Base-by-base conservation (phyloP, 2,888 invertebrate genomes). In the Sympetrum striolatum region DNA sequence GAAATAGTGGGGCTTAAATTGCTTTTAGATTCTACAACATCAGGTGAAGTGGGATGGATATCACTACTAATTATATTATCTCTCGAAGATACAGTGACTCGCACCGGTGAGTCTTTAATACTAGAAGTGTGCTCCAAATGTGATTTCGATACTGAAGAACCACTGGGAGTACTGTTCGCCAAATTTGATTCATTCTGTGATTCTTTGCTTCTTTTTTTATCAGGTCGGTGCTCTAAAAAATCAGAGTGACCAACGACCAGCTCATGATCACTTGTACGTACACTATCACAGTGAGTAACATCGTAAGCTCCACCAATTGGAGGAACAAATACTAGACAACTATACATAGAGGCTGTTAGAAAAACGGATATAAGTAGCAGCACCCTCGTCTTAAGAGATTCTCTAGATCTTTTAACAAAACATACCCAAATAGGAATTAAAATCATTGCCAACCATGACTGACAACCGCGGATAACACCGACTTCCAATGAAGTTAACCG, bases 391-490 rank as follows among this genome's bases (percentile, higher is more conserved):
- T 82, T 90, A 15, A 80, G 90, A 80, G 90, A 37, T 48, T 90
- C 81, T 15, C 64, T 58, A 48, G 90, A 90, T 18, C 90, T 60
- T 39, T 81, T 35, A 58, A 90, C 58, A 53, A 64, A 25, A 73
- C 91, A 86, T 44, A 90, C 53, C 44, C 80, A 90, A 35, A 91
- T 35, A 58, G 90, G 79, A 81, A 37, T 79, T 90, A 90, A 81
- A 39, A 91, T 18, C 73, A 91, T 81, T 22, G 90, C 90, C 53
- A 90, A 53, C 79, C 79, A 90, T 39, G 90, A 81, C 64, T 91
- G 91, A 64, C 64, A 48, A 14, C 90, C 91, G 48, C 91, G 91
- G n/a, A 91, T 90, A n/a, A 91, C 25, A 31, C 91, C 91, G 22
- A 90, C 80, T 86, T 91, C 90, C 8, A 90, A 73, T 31, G 91